Percentiles rank a stretch among this genome's conserved stretches.
Evolutionary conservation across 64 coral and sea anemone species (phyloP).

Genomic region (Dendrophyllia cribrosa): DNA sequence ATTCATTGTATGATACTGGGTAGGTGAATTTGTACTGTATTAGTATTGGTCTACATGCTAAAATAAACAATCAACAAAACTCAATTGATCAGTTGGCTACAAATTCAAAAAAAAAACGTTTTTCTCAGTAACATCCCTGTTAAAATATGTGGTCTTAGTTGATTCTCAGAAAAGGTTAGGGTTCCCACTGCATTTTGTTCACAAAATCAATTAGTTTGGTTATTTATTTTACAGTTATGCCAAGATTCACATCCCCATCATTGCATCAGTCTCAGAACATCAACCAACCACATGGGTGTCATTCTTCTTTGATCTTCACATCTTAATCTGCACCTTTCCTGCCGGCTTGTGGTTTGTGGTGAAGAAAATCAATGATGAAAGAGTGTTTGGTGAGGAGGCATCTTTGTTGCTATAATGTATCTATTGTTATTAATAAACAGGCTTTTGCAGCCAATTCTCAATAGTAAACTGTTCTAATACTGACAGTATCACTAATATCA

Average conservation of each 20-base stretch:
- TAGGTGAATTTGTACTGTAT: conserved; percentile 6
- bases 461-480: no score
- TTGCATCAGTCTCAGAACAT: conserved; percentile 98
- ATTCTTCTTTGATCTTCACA: conserved; percentile 98
- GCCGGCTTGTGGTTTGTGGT: conserved; percentile 99
- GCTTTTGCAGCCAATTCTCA: neutral
- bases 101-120: no score
- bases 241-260: conserved; percentile 99
- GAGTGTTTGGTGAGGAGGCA: conserved; percentile 86
- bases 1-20: conserved; percentile 98
- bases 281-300: conserved; percentile 99
- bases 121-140: no score
- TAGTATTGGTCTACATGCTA: no score
- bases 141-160: no score
- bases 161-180: no score
- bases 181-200: no score
- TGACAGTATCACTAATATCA: no score
- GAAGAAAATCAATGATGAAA: conserved; percentile 97
- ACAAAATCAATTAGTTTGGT: neutral
- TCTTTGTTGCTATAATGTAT: neutral
- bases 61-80: neutral
- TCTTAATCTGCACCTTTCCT: conserved; percentile 95
- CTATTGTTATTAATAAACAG: neutral
- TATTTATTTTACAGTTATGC: conserved; percentile 76
- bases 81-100: neutral